phyloP scores from a whole-genome alignment of 2,888 invertebrate species.

The Ametastegia equiseti region DNA sequence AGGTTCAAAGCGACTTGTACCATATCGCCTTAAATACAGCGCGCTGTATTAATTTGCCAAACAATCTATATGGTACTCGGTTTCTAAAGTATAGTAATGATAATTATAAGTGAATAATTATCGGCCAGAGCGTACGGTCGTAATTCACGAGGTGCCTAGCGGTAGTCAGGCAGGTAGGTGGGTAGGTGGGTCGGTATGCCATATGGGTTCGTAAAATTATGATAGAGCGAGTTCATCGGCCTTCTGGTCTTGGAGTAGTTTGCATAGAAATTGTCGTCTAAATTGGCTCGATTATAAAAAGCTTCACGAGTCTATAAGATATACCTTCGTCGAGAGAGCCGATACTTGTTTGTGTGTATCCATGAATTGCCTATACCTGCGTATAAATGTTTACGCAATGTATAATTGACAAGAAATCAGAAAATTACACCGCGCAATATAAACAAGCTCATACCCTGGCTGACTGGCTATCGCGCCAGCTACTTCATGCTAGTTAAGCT shows the following conservation, averaged over 20 bases:
- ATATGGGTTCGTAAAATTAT: background rate
- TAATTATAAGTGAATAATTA: too few species aligned
- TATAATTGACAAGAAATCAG: slow-evolving; percentile 13
- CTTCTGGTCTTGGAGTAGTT: background rate
- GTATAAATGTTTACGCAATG: background rate
- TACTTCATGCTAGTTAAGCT: too few species aligned
- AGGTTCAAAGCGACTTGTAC: too few species aligned
- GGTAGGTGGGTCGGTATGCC: background rate
- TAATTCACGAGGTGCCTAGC: too few species aligned
- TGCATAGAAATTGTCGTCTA: slow-evolving; percentile 32
- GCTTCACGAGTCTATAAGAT: background rate
- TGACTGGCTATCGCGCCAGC: too few species aligned
- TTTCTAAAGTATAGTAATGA: background rate
- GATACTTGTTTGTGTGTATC: background rate
- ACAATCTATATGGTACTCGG: background rate
- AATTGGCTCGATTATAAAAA: slow-evolving; percentile 2
- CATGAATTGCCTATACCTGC: background rate
- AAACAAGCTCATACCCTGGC: background rate
- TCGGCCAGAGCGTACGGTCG: too few species aligned
- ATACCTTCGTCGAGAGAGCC: too few species aligned
- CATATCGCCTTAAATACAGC: too few species aligned
- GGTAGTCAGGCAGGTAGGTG: background rate
- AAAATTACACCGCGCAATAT: slow-evolving; percentile 2
- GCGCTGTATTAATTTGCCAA: too few species aligned
- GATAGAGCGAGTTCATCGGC: slow-evolving; percentile 4